Percentiles rank a stretch among this genome's conserved stretches.
phyloP scores from a whole-genome alignment of 1,140 invertebrate species.

The Schlechtendalia chinensis region DNA sequence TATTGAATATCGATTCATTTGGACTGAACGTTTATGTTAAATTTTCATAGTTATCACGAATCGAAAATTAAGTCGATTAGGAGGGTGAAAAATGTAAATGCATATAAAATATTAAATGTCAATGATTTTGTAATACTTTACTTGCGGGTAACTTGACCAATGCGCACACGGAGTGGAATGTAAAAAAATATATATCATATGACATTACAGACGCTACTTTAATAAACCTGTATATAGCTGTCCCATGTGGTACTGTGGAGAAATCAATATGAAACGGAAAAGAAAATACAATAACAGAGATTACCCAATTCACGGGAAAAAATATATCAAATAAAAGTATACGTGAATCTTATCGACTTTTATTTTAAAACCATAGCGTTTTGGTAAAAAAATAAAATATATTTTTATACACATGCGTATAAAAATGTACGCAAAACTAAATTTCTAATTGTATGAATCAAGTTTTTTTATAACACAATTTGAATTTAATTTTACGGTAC shows the following conservation, averaged over 20 bases:
- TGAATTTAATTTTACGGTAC: too few species aligned
- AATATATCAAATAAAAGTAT: too few species aligned
- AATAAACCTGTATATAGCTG: constrained; percentile 8
- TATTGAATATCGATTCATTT: not conserved
- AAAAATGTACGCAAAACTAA: too few species aligned
- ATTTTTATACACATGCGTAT: too few species aligned
- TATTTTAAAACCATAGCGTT: too few species aligned
- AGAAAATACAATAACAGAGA: not conserved
- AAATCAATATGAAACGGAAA: constrained; percentile 24
- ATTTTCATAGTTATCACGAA: not conserved
- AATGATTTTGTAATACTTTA: constrained; percentile 13
- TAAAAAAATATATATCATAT: constrained; percentile 16
- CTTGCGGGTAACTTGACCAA: not conserved
- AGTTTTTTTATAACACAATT: too few species aligned
- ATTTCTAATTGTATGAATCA: too few species aligned
- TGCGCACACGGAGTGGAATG: not conserved
- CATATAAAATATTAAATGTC: constrained; percentile 34
- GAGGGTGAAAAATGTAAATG: not conserved
- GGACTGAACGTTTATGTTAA: not conserved
- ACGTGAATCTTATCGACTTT: too few species aligned
- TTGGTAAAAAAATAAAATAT: too few species aligned
- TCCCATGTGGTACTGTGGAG: constrained; percentile 10
- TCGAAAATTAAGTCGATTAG: not conserved
- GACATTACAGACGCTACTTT: not conserved
- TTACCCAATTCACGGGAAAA: too few species aligned